These are phyloP conservation scores for Empis livida DNA, from an alignment of 2,888 invertebrate genomes.

Conservation along the genomic window DNA sequence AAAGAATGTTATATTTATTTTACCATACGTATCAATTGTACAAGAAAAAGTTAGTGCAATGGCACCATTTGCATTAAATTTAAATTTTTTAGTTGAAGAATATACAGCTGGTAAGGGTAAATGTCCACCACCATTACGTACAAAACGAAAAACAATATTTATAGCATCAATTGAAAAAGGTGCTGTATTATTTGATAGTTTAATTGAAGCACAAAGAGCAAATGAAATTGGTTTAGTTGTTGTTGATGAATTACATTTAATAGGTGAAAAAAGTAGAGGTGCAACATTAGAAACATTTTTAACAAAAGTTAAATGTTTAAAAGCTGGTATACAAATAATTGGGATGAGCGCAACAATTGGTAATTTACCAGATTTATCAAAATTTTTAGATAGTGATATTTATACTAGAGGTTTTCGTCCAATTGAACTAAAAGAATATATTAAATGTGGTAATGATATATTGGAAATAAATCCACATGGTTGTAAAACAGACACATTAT, in stretches of 20 bases:
- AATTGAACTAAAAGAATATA: slow-evolving; percentile 68
- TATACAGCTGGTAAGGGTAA: slow-evolving; percentile 89
- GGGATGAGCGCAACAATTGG: slow-evolving; percentile 98
- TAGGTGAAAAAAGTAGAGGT: slow-evolving; percentile 80
- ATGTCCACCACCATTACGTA: slow-evolving; percentile 66
- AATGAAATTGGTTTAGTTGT: slow-evolving; percentile 66
- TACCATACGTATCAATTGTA: slow-evolving; percentile 93
- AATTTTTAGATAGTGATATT: slow-evolving; percentile 68
- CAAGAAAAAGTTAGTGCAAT: slow-evolving; percentile 81
- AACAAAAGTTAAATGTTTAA: slow-evolving; percentile 59
- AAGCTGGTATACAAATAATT: slow-evolving; percentile 66
- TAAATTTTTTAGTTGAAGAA: slow-evolving; percentile 86
- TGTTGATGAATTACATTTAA: slow-evolving; percentile 86
- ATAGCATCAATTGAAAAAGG: slow-evolving; percentile 95
- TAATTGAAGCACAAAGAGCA: slow-evolving; percentile 64
- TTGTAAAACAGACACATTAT: slow-evolving; percentile 38
- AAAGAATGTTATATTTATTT: slow-evolving; percentile 73
- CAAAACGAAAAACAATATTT: slow-evolving; percentile 65
- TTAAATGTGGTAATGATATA: slow-evolving; percentile 55
- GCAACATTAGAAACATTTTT: slow-evolving; percentile 72
- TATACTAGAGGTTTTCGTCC: slow-evolving; percentile 82
- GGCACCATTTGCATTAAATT: slow-evolving; percentile 72
- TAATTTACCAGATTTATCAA: slow-evolving; percentile 68
- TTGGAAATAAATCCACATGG: slow-evolving; percentile 42
- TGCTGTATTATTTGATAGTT: slow-evolving; percentile 66